These are phyloP conservation scores for Varecia variegata DNA, from an alignment of 2,797 vertebrate species.

Conservation along the genomic window DNA sequence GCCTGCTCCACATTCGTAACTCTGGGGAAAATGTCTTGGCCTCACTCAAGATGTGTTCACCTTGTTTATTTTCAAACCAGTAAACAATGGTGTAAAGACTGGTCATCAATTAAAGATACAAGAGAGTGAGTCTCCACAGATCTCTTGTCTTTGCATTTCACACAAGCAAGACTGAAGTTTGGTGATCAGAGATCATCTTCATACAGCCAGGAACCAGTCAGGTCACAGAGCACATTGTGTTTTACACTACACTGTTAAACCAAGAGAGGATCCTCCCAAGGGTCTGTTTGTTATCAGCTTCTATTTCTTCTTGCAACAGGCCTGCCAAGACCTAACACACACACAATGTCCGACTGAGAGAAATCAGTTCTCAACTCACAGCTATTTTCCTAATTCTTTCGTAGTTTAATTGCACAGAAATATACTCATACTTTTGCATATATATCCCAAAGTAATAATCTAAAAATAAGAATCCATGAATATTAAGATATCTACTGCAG, in stretches of 20 bases:
- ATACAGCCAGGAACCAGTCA: not conserved
- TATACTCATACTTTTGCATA: not conserved
- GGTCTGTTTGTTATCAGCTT: not conserved
- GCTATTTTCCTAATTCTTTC: not conserved
- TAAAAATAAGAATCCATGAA: constrained; percentile 48
- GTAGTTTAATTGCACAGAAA: not conserved
- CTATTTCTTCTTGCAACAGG: not conserved
- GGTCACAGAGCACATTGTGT: not conserved
- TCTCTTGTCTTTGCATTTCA: not conserved
- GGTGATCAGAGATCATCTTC: not conserved
- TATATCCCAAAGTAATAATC: constrained; percentile 24
- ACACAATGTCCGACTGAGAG: not conserved
- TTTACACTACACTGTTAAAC: not conserved
- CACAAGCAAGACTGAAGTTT: not conserved
- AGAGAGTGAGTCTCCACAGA: not conserved
- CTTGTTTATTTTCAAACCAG: constrained; percentile 21
- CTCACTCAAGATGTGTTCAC: not conserved
- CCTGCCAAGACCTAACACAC: not conserved
- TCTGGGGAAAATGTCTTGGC: not conserved
- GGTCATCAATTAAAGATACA: not conserved
- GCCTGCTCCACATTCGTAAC: not conserved
- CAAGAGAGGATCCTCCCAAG: not conserved
- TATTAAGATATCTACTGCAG: constrained; percentile 14
- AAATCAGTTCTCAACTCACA: not conserved
- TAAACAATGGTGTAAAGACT: not conserved